Evolutionary conservation across 1,140 invertebrate genomes (phyloP), one percentile per base, ranked within the genome.

Genomic region (Octopus sinensis): DNA sequence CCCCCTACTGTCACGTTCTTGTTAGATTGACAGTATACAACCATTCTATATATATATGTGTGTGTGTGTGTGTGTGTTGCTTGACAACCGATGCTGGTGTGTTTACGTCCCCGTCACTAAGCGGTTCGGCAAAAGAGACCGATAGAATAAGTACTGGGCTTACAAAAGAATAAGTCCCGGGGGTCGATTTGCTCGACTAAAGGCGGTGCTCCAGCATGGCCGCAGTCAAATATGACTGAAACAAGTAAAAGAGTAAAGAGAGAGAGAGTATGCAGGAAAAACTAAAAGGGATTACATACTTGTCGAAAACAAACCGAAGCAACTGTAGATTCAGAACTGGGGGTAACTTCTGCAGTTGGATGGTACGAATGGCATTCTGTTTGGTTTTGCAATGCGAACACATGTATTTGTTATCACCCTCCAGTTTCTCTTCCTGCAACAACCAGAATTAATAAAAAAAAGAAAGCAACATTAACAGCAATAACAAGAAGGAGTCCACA

Each of bases 261-360:
- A 9, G 7, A 9, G 5, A 71, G 5, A 71, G 68, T 13, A 13
- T n/a, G 7, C 13, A 17, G 13, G 6, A 73, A 10, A 5, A 73
- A 10, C 17, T 73, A 73, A 5, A 73, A 6, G 30, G 0, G 13
- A 6, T 13, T 54, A 76, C 82, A 88, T 90, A 93, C 92, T 93
- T 91, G 88, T 94, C 93, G 88, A 93, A 94, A 0, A 94, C 92
- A 89, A 94, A 95, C 84, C 94, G 89, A 82, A 94, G 90, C 4
- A 95, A 88, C 83, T 94, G 94, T 78, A 95, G 91, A 88, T 94
- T 94, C 7, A 95, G 89, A n/a, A 94, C 92, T n/a, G 93, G 93
- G n/a, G 94, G 94, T 7, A 95, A 90, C 6, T 89, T 89, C 52
- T 92, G 89, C 53, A 95, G 87, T 82, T 92, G 90, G 82, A 94